Base-by-base conservation (phyloP, 2,888 invertebrate genomes). In the Pseudanteris insignis region DNA sequence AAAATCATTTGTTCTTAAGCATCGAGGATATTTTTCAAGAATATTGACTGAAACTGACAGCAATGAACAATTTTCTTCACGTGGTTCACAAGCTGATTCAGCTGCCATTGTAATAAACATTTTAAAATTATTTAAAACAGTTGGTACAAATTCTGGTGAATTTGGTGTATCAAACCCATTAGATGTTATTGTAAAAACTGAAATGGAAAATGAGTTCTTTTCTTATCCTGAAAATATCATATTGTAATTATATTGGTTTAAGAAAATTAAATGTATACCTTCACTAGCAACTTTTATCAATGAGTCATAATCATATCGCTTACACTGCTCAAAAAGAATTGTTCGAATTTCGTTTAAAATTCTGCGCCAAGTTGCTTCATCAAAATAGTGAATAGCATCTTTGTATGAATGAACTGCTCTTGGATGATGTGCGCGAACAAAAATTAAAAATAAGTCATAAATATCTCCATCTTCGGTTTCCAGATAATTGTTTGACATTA, bases 361-460 rank as follows among this genome's bases (percentile, higher is more conserved):
- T 21, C 67, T 70, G 8, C 74, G 78, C 85, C 85, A 85, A 13
- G 72, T 72, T 1, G 65, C 65, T 80, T 81, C 81, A 57, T 81
- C 72, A 37, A 68, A 66, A 2, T 83, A 82, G 60, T 78, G 81
- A 1, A 81, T 78, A 11, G 75, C 73, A 28, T 76, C 68, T 21
- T 79, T 58, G n/a, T 69, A 71, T 41, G 76, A 71, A 4, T 50
- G 57, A 1, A 72, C 78, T 13, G 84, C 84, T 44, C 76, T 72
- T 0, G 85, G 85, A 75, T 84, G 82, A 71, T 86, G 86, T 12
- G 84, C 71, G 58, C 79, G 73, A 10, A 85, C 64, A 74, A 85
- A 82, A n/a, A 85, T 70, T 1, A 83, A 68, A 25, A 83, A 76
- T 63, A 84, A 81, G 44, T 84, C 81, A 47, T 84, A 80, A 37